phyloP scores from a whole-genome alignment of 2,888 invertebrate species.

The Eilema griseolum region DNA sequence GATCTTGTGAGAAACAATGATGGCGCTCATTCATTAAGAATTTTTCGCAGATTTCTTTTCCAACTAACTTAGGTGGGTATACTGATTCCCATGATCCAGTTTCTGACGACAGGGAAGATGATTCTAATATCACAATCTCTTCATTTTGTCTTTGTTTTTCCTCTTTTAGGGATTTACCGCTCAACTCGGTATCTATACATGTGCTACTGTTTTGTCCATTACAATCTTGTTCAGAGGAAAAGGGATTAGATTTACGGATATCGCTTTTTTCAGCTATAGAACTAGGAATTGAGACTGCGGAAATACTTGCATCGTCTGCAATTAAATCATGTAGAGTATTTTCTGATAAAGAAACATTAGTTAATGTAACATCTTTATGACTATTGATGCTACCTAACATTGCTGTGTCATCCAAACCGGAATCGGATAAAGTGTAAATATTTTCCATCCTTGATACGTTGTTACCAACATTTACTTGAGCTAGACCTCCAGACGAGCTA shows the following conservation, averaged over 20 bases:
- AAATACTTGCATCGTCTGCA: constrained; percentile 65
- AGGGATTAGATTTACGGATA: constrained; percentile 34
- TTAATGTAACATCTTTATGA: constrained; percentile 74
- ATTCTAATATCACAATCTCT: constrained; percentile 88
- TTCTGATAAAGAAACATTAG: constrained; percentile 77
- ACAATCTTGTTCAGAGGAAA: constrained; percentile 50
- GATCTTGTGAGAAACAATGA: constrained; percentile 54
- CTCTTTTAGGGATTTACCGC: constrained; percentile 79
- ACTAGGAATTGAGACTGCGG: constrained; percentile 59
- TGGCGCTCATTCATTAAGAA: constrained; percentile 76
- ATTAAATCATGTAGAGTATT: constrained; percentile 76
- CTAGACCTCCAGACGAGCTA: constrained; percentile 56
- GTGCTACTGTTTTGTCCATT: constrained; percentile 52
- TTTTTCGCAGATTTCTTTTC: constrained; percentile 78
- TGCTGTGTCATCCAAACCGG: constrained; percentile 80
- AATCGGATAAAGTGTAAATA: constrained; percentile 77
- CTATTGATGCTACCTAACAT: constrained; percentile 73
- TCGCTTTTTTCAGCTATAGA: constrained; percentile 57
- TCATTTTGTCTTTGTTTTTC: constrained; percentile 88
- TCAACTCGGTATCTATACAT: constrained; percentile 52
- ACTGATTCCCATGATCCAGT: constrained; percentile 89
- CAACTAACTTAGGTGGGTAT: constrained; percentile 79
- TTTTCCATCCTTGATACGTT: constrained; percentile 75
- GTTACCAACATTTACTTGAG: constrained; percentile 70
- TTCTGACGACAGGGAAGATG: constrained; percentile 89